Conservation (phyloP, 2,888 invertebrate species). For the Caenorhabditis sp. region DNA sequence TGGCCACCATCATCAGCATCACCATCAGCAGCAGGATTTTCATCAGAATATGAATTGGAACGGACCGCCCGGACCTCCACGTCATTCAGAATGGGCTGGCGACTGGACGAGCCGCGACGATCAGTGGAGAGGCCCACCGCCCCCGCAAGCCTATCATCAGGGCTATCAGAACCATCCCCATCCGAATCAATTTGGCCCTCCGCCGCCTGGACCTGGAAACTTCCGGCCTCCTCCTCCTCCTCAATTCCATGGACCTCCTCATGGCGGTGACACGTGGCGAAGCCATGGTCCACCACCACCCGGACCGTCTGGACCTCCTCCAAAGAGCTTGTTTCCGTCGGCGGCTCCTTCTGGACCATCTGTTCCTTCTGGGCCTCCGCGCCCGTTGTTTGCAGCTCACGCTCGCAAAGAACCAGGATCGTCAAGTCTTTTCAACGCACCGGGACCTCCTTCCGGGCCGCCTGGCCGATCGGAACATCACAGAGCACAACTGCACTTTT, state of each 20-base stretch:
- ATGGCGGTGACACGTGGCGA: not conserved
- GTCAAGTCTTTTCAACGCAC: not conserved
- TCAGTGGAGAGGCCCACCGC: conserved; percentile 17
- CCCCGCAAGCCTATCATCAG: conserved; percentile 1
- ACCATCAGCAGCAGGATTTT: conserved; percentile 1
- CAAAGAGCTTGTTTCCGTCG: conserved; percentile 27
- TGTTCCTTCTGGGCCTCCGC: not conserved
- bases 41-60: not conserved
- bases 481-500: conserved; percentile 10
- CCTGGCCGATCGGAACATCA: not conserved
- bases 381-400: conserved; percentile 10
- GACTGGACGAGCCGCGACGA: conserved; percentile 42
- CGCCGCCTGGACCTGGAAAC: not conserved
- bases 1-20: conserved; percentile 4
- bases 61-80: not conserved
- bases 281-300: not conserved
- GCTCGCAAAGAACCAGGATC: not conserved
- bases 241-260: not conserved
- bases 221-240: no score
- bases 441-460: not conserved
- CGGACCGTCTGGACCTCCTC: conserved; percentile 11
- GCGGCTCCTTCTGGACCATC: conserved; percentile 17
- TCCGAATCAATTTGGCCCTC: not conserved
- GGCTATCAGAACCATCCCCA: not conserved
- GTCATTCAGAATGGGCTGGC: conserved; percentile 36